Evolutionary conservation across 1,140 invertebrate species (phyloP), one percentile per base, ranked within the genome.

Genomic region (Dendrolimus punctatus): DNA sequence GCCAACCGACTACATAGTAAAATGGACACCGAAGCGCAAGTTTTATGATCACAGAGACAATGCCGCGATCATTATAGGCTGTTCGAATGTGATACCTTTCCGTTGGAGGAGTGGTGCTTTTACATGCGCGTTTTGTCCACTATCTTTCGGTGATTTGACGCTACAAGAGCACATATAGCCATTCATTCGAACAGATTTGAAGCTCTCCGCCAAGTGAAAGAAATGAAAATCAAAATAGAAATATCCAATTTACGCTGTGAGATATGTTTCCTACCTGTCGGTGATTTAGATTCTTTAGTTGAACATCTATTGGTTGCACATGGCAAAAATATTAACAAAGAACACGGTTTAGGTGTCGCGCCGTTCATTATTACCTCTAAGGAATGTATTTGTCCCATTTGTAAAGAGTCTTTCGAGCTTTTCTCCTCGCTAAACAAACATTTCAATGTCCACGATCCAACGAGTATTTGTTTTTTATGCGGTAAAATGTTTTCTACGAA

Each of bases 31-130:
- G 51, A 69, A 62, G 60, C 71, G 72, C 54, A 77, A 76, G 62
- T 82, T 67, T 71, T 73, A 78, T 49, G 82, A 82, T 69, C 71
- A 80, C 55, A 85, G 77, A 63, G 71, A 80, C 68, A 84, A 85
- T 57, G 79, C 80, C 8, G 76, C 73, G 7, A 68, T 79, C 44
- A 78, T 85, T 51, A 64, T 85, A 48, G 72, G 82, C 53, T 73
- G 56, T 63, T 84, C 80, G 8, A 85, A 82, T 59, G 80, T 61
- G 7, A 70, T 68, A 48, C 82, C 82, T 0, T 85, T 85, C 63
- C 68, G 79, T 47, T 84, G 77, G 79, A 73, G 68, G 39, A 61
- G 79, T 5, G 80, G 82, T 4, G 49, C 61, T 7, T 85, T 80
- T 53, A 67, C 66, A 6, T 85, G 82, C 52, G 78, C 70, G 1